Evolutionary conservation across 2,797 vertebrate species (phyloP).

Genomic region (Naso thynnoides): DNA sequence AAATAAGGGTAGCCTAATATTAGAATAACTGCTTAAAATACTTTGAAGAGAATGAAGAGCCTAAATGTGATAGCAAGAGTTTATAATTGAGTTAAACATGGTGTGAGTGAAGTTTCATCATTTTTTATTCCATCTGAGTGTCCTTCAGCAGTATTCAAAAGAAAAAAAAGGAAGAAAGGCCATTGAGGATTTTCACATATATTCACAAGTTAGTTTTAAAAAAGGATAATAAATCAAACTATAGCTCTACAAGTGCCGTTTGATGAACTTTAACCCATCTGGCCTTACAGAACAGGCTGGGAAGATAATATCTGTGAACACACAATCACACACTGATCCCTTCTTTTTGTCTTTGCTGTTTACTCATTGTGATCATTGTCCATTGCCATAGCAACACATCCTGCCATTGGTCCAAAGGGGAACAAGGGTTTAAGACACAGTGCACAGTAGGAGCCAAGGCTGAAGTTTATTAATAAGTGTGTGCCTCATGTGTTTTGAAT

Average conservation of each 20-base stretch:
- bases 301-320: slow-evolving; percentile 68
- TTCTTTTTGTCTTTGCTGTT: slow-evolving; percentile 74
- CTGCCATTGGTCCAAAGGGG: slow-evolving; percentile 72
- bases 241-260: not conserved
- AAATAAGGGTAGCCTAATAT: not conserved
- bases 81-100: no score
- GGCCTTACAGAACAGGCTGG: slow-evolving; percentile 27
- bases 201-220: not conserved
- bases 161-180: not conserved
- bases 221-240: not conserved
- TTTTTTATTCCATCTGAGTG: not conserved
- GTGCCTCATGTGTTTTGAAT: not conserved
- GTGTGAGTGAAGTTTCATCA: not conserved
- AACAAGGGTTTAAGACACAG: slow-evolving; percentile 60
- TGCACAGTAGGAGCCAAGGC: slow-evolving; percentile 5
- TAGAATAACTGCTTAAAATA: slow-evolving; percentile 2
- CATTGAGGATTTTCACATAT: not conserved
- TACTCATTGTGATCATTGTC: slow-evolving; percentile 78
- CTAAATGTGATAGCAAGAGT: not conserved
- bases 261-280: slow-evolving; percentile 56
- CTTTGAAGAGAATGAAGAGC: not conserved
- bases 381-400: slow-evolving; percentile 82
- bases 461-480: not conserved
- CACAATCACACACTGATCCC: slow-evolving; percentile 47
- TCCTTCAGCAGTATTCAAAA: no score